Evolutionary conservation across 2,113 vertebrate genomes (phyloP).

Genomic region (Thalassoma bifasciatum): DNA sequence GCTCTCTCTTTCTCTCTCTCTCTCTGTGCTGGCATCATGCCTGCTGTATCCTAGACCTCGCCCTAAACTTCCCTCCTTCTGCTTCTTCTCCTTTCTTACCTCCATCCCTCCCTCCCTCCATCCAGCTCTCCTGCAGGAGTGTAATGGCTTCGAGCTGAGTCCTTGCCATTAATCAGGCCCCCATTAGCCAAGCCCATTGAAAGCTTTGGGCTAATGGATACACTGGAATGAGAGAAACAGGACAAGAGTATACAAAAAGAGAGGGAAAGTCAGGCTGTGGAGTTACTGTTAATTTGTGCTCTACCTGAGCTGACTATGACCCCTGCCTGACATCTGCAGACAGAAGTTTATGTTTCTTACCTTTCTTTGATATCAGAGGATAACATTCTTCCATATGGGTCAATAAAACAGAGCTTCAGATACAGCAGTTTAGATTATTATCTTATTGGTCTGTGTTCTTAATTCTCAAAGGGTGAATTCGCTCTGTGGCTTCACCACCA

Average conservation of each 20-base stretch:
- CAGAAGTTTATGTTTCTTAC: not conserved
- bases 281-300: not conserved
- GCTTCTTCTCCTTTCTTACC: conserved; percentile 5
- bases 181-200: conserved; percentile 62
- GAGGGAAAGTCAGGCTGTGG: conserved; percentile 6
- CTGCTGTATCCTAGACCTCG: conserved; percentile 12
- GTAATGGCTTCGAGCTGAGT: conserved; percentile 66
- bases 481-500: no score
- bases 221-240: conserved; percentile 26
- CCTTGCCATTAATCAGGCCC: conserved; percentile 68
- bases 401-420: no score
- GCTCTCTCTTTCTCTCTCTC: not conserved
- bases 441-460: no score
- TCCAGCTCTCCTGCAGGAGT: conserved; percentile 43
- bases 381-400: no score
- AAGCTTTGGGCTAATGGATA: conserved; percentile 65
- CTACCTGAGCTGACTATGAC: not conserved
- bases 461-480: no score
- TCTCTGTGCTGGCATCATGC: conserved; percentile 23
- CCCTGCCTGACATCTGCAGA: not conserved
- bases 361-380: not conserved
- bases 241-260: conserved; percentile 11
- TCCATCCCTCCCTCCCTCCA: conserved; percentile 12
- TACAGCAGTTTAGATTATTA: no score
- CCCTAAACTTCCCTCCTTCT: conserved; percentile 13